A percentile compares a stretch with the other conserved stretches of the same genome.
These are phyloP conservation scores for Herpetotheres cachinnans DNA, from an alignment of 2,113 vertebrate genomes.

Conservation along the genomic window DNA sequence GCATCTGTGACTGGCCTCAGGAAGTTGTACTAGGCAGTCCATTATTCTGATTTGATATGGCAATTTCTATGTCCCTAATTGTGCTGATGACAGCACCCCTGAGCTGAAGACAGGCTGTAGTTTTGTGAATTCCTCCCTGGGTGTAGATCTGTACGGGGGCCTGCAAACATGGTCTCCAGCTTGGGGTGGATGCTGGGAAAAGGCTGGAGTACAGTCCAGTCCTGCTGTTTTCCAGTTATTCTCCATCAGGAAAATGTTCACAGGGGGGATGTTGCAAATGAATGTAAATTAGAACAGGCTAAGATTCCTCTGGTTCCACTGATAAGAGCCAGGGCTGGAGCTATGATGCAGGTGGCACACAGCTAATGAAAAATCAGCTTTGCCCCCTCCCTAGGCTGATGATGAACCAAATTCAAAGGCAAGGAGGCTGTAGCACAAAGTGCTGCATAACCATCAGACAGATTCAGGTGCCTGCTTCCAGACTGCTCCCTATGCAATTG, in stretches of 20 bases:
- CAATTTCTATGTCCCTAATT: not conserved
- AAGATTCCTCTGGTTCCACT: not conserved
- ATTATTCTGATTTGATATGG: not conserved
- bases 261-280: not conserved
- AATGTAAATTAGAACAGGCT: not conserved
- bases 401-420: not conserved
- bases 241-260: not conserved
- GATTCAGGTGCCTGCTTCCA: not conserved
- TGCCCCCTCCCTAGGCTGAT: not conserved
- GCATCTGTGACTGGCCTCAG: not conserved
- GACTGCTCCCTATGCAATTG: not conserved
- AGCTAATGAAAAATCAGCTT: not conserved
- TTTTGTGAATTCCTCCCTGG: not conserved
- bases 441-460: not conserved
- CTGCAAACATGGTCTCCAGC: not conserved
- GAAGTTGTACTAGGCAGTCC: not conserved
- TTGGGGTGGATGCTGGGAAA: not conserved
- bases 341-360: not conserved
- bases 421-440: not conserved
- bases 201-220: not conserved
- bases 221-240: not conserved
- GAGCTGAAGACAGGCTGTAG: not conserved
- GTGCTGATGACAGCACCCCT: not conserved
- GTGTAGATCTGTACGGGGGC: not conserved
- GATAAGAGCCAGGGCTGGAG: not conserved